phyloP scores from a whole-genome alignment of 2,888 invertebrate genomes.

The Papilio protenor region DNA sequence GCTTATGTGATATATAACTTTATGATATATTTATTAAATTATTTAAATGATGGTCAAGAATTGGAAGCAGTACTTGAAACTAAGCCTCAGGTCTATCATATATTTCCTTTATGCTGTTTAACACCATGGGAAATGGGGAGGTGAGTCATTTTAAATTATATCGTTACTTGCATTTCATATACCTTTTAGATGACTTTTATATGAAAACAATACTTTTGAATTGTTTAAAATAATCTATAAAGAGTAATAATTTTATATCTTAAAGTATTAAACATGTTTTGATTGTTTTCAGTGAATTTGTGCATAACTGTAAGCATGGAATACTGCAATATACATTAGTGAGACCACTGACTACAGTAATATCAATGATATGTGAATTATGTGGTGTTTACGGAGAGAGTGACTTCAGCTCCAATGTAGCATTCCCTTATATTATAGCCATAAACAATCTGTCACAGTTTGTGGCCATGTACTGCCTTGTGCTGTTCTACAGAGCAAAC shows the following conservation, averaged over 20 bases:
- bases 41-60: slow-evolving; percentile 94
- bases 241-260: not conserved
- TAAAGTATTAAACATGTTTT: not conserved
- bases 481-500: slow-evolving; percentile 96
- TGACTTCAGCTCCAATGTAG: slow-evolving; percentile 92
- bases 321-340: slow-evolving; percentile 97
- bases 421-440: slow-evolving; percentile 95
- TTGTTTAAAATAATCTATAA: too few species aligned
- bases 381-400: slow-evolving; percentile 96
- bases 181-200: not conserved
- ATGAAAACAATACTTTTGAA: too few species aligned
- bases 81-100: slow-evolving; percentile 93
- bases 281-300: slow-evolving; percentile 88
- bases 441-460: slow-evolving; percentile 97
- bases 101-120: slow-evolving; percentile 96
- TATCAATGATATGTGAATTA: slow-evolving; percentile 95
- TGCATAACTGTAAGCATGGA: slow-evolving; percentile 98
- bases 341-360: slow-evolving; percentile 93
- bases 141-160: slow-evolving; percentile 63
- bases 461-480: slow-evolving; percentile 97
- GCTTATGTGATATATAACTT: slow-evolving; percentile 99
- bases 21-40: slow-evolving; percentile 96
- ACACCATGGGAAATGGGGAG: slow-evolving; percentile 97
- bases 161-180: not conserved
- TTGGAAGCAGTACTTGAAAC: slow-evolving; percentile 91